Conservation (phyloP, 2,888 invertebrate species). For the Microplitis deprimator region DNA sequence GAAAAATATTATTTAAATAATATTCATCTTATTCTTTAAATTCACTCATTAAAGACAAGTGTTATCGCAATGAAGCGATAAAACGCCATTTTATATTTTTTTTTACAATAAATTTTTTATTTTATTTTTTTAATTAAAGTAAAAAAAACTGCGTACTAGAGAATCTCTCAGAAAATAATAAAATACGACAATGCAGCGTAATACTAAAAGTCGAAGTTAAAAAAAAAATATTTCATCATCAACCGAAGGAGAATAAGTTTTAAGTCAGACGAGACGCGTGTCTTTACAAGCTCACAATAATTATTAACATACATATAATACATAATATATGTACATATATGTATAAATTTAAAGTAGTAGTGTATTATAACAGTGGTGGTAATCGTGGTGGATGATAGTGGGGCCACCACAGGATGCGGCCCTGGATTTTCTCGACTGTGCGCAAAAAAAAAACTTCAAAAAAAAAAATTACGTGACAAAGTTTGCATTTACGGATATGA, state of each 20-base stretch:
- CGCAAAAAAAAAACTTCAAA: conserved; percentile 8
- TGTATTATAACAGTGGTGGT: neutral
- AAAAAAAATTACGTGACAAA: conserved; percentile 44
- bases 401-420: conserved; percentile 64
- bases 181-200: conserved; percentile 34
- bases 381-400: conserved; percentile 18
- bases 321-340: neutral
- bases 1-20: neutral
- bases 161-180: neutral
- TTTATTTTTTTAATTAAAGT: conserved; percentile 28
- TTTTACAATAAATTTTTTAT: conserved; percentile 28
- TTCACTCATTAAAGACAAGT: neutral
- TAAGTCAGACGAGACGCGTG: conserved; percentile 42
- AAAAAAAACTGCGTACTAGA: too few species aligned
- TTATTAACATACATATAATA: neutral
- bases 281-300: conserved; percentile 27
- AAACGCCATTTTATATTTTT: conserved; percentile 41
- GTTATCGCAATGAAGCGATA: conserved; percentile 26
- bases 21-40: neutral
- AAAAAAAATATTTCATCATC: conserved; percentile 17
- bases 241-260: conserved; percentile 33
- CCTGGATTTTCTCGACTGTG: conserved; percentile 50
- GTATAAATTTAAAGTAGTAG: neutral
- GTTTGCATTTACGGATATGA: conserved; percentile 54
- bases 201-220: neutral